Percentiles rank a stretch among this genome's conserved stretches.
Evolutionary conservation across 1,140 invertebrate genomes (phyloP).

Genomic region (Drosophila lini): DNA sequence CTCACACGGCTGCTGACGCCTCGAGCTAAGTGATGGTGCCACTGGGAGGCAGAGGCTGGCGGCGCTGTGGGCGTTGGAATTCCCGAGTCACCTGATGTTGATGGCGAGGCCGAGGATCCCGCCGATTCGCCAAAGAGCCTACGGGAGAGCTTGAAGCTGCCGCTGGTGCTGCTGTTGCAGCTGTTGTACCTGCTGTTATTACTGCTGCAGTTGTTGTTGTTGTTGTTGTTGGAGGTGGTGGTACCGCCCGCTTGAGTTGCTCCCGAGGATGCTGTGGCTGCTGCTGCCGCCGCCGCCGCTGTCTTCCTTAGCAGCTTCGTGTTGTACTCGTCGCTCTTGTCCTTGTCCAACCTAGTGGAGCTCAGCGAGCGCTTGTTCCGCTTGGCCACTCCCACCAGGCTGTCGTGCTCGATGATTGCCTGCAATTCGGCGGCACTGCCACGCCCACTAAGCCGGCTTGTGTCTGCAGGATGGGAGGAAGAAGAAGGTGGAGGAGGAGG

Average conservation of each 20-base stretch:
- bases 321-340: slow-evolving; percentile 83
- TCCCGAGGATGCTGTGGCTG: slow-evolving; percentile 12
- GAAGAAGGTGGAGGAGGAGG: slow-evolving; percentile 40
- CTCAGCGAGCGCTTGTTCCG: slow-evolving; percentile 81
- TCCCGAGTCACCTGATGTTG: slow-evolving; percentile 70
- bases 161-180: slow-evolving; percentile 46
- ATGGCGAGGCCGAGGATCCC: slow-evolving; percentile 73
- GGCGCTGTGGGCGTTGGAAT: slow-evolving; percentile 78
- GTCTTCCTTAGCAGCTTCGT: slow-evolving; percentile 79
- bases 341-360: slow-evolving; percentile 80
- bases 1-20: slow-evolving; percentile 49
- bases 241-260: slow-evolving; percentile 12
- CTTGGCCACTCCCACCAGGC: slow-evolving; percentile 49
- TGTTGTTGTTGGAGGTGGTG: slow-evolving; percentile 6
- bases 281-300: slow-evolving; percentile 48
- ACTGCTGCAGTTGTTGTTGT: slow-evolving; percentile 21
- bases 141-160: slow-evolving; percentile 68
- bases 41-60: slow-evolving; percentile 37
- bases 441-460: slow-evolving; percentile 77
- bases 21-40: slow-evolving; percentile 52
- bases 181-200: slow-evolving; percentile 46
- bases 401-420: slow-evolving; percentile 56
- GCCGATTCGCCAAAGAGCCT: slow-evolving; percentile 65
- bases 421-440: slow-evolving; percentile 56
- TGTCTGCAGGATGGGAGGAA: slow-evolving; percentile 71